Evolutionary conservation across 2,797 vertebrate genomes (phyloP).

Genomic region (Acanthornis magna): DNA sequence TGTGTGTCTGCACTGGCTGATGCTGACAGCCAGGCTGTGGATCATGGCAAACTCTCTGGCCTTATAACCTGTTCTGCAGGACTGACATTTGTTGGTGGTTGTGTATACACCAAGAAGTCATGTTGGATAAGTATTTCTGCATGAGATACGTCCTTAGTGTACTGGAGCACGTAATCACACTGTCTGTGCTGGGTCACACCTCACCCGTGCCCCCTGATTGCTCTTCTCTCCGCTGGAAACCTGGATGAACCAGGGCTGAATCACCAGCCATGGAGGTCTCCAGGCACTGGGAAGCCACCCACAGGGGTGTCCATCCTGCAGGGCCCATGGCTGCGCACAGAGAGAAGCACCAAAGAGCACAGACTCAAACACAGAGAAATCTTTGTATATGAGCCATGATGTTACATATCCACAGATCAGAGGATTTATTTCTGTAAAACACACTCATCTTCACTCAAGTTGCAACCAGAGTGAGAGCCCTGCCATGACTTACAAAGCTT

Average conservation of each 20-base stretch:
- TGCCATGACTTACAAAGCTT: neutral
- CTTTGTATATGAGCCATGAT: neutral
- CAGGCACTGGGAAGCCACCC: neutral
- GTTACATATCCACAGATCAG: neutral
- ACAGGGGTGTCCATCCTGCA: fast-evolving
- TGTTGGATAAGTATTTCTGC: neutral
- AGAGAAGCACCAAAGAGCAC: neutral
- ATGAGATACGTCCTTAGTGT: neutral
- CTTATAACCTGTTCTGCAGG: neutral
- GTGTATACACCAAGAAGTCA: neutral
- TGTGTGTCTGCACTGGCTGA: neutral
- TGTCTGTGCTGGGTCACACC: neutral
- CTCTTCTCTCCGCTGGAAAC: neutral
- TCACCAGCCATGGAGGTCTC: neutral
- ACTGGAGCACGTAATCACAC: neutral
- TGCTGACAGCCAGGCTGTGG: neutral
- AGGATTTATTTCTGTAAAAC: neutral
- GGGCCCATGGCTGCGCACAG: neutral
- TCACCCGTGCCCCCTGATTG: neutral
- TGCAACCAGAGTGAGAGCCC: neutral
- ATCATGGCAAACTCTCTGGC: neutral
- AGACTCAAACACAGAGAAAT: neutral
- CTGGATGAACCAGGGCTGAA: neutral
- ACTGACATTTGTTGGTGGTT: neutral
- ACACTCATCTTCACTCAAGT: neutral